These are phyloP conservation scores for Balanococcus diminutus DNA, from an alignment of 2,888 invertebrate genomes.

Conservation along the genomic window DNA sequence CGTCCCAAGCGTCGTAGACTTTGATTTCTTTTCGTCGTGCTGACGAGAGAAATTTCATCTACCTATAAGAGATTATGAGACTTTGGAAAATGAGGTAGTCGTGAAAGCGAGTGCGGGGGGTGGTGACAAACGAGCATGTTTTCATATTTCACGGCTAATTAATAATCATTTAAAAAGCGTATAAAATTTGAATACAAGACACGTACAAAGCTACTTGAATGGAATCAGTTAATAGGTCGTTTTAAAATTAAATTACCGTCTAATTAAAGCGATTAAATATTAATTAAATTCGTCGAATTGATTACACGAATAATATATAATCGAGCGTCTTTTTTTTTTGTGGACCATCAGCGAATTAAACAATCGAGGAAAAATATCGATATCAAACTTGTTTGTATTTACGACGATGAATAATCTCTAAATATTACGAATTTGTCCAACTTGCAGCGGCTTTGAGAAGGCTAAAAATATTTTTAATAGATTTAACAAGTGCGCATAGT, in stretches of 20 bases:
- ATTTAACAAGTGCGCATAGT: neutral
- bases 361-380: neutral
- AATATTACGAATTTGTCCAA: neutral
- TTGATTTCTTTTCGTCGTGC: too few relatives aligned
- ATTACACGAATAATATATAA: neutral
- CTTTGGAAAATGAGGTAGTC: too few relatives aligned
- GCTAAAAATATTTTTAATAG: too few relatives aligned
- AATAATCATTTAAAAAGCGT: neutral
- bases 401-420: neutral
- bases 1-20: too few relatives aligned
- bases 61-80: too few relatives aligned
- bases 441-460: too few relatives aligned
- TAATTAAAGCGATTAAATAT: constrained; percentile 12
- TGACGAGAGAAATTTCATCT: too few relatives aligned
- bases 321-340: too few relatives aligned
- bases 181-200: neutral
- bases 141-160: neutral
- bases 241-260: constrained; percentile 24
- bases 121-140: neutral
- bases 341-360: neutral
- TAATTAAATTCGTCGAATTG: neutral
- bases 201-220: neutral
- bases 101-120: neutral
- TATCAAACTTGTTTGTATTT: too few relatives aligned
- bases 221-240: constrained; percentile 18